Evolutionary conservation across 1,140 invertebrate species (phyloP).

Genomic region (Papilio glaucus): DNA sequence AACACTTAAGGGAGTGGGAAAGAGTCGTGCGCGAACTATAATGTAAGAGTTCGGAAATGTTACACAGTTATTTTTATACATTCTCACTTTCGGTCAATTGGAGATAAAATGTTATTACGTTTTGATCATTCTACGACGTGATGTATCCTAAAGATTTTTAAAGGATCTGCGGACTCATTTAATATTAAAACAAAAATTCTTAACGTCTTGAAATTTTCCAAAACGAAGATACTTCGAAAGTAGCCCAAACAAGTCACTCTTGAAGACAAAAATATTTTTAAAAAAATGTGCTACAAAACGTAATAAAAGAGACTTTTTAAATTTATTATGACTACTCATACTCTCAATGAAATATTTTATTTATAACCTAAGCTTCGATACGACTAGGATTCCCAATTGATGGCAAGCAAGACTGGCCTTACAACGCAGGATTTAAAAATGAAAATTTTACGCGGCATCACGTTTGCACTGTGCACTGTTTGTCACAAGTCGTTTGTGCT

Average conservation of each 20-base stretch:
- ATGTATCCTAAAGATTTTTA: too few species aligned
- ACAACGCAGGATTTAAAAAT: too few species aligned
- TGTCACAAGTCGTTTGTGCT: too few species aligned
- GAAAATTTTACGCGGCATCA: too few species aligned
- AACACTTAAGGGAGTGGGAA: constrained; percentile 60
- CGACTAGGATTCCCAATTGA: too few species aligned
- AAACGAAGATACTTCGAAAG: background rate
- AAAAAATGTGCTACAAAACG: background rate
- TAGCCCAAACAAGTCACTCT: background rate
- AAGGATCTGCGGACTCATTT: background rate
- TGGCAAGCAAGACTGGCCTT: too few species aligned
- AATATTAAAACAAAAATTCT: background rate
- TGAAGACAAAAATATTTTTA: background rate
- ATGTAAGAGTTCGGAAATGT: constrained; percentile 16
- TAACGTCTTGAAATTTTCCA: background rate
- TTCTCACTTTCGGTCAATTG: background rate
- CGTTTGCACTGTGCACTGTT: too few species aligned
- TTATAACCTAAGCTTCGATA: too few species aligned
- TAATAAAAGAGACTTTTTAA: background rate
- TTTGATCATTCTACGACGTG: background rate
- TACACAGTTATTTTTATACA: constrained; percentile 5
- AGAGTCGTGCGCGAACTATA: constrained; percentile 34
- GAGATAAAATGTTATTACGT: background rate
- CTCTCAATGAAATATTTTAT: too few species aligned
- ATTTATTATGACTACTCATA: too few species aligned